phyloP scores from a whole-genome alignment of 2,888 invertebrate species.

The Harpalus rubripes region DNA sequence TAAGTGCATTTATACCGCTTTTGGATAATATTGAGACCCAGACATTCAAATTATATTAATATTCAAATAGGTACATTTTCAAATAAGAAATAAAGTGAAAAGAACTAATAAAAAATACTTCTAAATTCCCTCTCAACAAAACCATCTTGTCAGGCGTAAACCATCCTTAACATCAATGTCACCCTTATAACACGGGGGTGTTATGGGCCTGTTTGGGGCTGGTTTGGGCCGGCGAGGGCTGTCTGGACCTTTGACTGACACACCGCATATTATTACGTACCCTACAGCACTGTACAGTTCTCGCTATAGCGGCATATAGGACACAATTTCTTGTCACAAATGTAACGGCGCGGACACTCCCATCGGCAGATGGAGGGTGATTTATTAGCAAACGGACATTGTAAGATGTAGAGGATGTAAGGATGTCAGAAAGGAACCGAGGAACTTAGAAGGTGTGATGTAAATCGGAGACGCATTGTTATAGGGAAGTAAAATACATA shows the following conservation, averaged over 20 bases:
- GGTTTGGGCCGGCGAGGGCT: constrained; percentile 12
- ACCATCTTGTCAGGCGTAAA: background rate
- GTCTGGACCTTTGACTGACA: background rate
- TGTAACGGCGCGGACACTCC: background rate
- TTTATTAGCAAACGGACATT: background rate
- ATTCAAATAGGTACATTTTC: no score
- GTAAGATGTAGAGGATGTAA: background rate
- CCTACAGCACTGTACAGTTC: background rate
- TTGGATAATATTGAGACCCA: no score
- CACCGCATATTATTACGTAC: background rate
- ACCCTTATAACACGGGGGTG: constrained; percentile 63
- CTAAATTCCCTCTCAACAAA: background rate
- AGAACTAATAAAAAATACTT: no score
- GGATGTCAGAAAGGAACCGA: background rate
- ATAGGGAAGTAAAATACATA: background rate
- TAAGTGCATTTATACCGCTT: no score
- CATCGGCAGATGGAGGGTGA: constrained; percentile 14
- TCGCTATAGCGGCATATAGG: background rate
- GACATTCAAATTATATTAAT: no score
- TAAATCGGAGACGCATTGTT: background rate
- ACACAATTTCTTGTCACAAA: no score
- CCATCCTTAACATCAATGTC: constrained; percentile 62
- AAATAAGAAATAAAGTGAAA: no score
- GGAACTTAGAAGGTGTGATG: no score
- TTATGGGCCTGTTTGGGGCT: constrained; percentile 34